Conservation (phyloP, 2,888 invertebrate species). For the Icerya purchasi region DNA sequence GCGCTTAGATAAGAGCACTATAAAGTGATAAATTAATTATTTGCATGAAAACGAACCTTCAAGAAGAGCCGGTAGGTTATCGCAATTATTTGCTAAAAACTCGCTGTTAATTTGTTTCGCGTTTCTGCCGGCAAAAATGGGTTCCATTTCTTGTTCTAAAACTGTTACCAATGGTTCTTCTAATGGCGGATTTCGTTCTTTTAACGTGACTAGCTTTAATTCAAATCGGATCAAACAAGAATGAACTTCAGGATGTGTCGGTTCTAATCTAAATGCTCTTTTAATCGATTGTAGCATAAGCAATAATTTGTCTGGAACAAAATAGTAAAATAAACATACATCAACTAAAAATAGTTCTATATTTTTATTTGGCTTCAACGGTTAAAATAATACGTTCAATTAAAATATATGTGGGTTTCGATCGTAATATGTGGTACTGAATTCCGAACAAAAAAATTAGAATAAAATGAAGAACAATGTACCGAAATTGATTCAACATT, state of each 20-base stretch:
- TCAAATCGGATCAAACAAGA: constrained; percentile 64
- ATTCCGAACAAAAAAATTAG: no score
- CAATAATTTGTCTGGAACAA: constrained; percentile 52
- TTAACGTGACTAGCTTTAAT: constrained; percentile 26
- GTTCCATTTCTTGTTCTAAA: constrained; percentile 20
- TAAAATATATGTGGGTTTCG: no score
- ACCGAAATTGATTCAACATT: no score
- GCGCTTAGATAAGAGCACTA: not conserved
- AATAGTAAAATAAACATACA: not conserved
- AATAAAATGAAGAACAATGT: no score
- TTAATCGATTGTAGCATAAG: constrained; percentile 92
- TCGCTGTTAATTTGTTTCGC: constrained; percentile 43
- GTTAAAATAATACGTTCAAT: no score
- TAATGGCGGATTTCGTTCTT: constrained; percentile 31
- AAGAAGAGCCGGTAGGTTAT: constrained; percentile 52
- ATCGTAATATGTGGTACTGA: no score
- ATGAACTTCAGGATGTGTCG: constrained; percentile 60
- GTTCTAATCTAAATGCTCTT: constrained; percentile 55
- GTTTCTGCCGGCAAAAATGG: constrained; percentile 34
- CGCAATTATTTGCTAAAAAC: constrained; percentile 36
- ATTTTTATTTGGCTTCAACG: no score
- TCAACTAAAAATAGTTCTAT: no score
- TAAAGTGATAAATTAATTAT: not conserved
- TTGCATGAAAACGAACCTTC: constrained; percentile 33
- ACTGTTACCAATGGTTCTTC: constrained; percentile 28